Conservation (phyloP, 2,888 invertebrate genomes). For the Lasioglossum lativentre region DNA sequence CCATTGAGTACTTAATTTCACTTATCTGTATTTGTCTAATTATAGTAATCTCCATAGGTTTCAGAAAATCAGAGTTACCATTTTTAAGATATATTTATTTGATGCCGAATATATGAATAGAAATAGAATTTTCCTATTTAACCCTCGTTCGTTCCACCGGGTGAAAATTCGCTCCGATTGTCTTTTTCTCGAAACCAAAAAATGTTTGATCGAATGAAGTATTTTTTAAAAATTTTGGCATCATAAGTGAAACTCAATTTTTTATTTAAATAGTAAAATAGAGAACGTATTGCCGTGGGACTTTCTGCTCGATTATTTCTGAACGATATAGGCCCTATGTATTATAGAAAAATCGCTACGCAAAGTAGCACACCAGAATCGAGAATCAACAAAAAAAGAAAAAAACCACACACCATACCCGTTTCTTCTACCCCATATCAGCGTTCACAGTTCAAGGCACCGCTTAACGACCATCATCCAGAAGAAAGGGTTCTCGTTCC, state of each 20-base stretch:
- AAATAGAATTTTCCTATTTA: not conserved
- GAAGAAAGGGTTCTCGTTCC: conserved; percentile 33
- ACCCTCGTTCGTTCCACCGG: not conserved
- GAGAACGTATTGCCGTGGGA: not conserved
- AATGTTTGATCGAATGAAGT: too few species aligned
- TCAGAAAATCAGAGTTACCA: not conserved
- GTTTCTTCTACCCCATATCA: conserved; percentile 37
- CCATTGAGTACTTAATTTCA: not conserved
- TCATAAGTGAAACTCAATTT: not conserved
- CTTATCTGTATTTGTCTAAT: not conserved
- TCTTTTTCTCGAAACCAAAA: not conserved
- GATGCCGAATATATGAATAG: not conserved
- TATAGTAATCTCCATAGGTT: too few species aligned
- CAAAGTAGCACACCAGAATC: not conserved
- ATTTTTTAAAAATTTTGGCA: too few species aligned
- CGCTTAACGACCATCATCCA: conserved; percentile 42
- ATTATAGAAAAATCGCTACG: not conserved
- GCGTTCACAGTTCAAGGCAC: conserved; percentile 46
- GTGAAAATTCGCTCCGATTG: not conserved
- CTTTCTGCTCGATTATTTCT: not conserved
- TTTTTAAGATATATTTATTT: not conserved
- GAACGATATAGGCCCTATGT: not conserved
- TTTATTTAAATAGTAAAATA: not conserved
- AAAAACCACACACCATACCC: not conserved
- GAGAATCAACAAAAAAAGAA: not conserved